Conservation (phyloP, 2,797 vertebrate species). For the Hemibagrus guttatus region DNA sequence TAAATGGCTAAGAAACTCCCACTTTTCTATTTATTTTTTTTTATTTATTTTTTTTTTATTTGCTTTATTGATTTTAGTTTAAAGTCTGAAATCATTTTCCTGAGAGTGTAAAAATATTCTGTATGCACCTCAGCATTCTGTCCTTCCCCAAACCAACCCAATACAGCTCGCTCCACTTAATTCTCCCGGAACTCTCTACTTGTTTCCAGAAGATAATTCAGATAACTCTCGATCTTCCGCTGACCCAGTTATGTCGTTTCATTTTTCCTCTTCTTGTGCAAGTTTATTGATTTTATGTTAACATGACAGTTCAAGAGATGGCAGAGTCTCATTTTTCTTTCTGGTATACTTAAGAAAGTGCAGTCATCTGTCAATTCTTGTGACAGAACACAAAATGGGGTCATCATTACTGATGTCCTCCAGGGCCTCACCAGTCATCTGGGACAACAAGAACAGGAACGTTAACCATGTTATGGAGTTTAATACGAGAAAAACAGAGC, state of each 20-base stretch:
- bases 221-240: background rate
- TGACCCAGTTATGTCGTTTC: conserved; percentile 23
- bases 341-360: conserved; percentile 39
- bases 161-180: no score
- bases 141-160: background rate
- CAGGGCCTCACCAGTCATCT: background rate
- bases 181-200: background rate
- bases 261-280: conserved; percentile 23
- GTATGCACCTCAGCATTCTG: background rate
- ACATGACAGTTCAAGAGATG: conserved; percentile 40
- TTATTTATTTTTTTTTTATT: background rate
- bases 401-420: conserved; percentile 29
- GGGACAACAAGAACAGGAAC: background rate
- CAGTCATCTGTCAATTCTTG: conserved; percentile 45
- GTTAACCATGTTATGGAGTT: background rate
- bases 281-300: conserved; percentile 47
- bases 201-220: background rate
- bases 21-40: no score
- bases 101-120: background rate
- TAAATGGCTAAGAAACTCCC: background rate
- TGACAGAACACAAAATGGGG: conserved; percentile 50
- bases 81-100: background rate
- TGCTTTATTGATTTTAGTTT: background rate
- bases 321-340: conserved; percentile 43
- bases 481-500: background rate